Evolutionary conservation across 2,113 vertebrate genomes (phyloP), one percentile per base, ranked within the genome.

Genomic region (Megaceryle maxima): DNA sequence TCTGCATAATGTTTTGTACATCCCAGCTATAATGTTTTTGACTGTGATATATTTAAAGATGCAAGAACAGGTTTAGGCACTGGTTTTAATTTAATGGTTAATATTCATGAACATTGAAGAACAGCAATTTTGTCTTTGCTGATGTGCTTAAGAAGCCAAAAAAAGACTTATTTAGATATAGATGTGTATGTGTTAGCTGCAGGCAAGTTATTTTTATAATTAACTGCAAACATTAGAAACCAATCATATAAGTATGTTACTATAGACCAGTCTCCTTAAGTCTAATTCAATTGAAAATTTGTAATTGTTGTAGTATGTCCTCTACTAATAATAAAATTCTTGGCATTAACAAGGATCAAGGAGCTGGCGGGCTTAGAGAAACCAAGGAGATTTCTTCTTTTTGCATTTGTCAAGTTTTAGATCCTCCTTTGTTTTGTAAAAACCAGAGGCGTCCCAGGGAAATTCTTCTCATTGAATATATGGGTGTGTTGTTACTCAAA

Each of bases 171-270:
- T 88, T 88, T 83, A 91, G 94, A 82, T 90, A 81, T 68, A 74
- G 60, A 83, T 16, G 17, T 25, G 26, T 60, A n/a, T 63, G 41
- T 59, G 57, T 63, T 92, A 91, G 79, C 86, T 94, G 41, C 73
- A 87, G 81, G 88, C 66, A 80, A 83, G n/a, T 92, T 79, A 70
- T 78, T 94, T 86, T 95, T 77, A 48, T 94, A 84, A 94, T 88
- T 93, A 93, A 76, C 75, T 72, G n/a, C 81, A 92, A 67, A 63
- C 63, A 44, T 94, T 95, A 90, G 43, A 92, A 96, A 81, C 35
- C 48, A 90, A 20, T 94, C 50, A 35, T 72, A 51, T 55, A 88
- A 92, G 55, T 92, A 63, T 59, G 43, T 88, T 62, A 10, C 69
- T 76, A 14, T 59, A 79, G 62, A 88, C 28, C n/a, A 24, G 41